Conservation (phyloP, 53 echinoderm and acorn worm genomes). For the Astropecten irregularis region DNA sequence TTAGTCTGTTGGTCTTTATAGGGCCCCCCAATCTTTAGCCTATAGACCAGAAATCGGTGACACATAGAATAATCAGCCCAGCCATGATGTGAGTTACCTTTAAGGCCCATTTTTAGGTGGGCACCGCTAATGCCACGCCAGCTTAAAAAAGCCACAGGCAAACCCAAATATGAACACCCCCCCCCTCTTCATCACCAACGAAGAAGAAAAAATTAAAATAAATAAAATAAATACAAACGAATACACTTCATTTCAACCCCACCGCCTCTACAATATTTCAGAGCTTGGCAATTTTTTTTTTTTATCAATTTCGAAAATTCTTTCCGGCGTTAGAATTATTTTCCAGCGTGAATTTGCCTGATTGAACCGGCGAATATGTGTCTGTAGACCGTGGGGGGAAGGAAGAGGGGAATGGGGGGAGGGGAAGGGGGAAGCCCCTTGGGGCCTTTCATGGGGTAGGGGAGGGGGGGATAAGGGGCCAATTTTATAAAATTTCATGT, state of each 20-base stretch:
- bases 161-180: conserved; percentile 12
- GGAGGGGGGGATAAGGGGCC: background rate
- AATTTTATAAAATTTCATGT: conserved; percentile 54
- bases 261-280: background rate
- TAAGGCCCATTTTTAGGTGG: conserved; percentile 12
- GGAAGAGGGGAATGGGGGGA: too few relatives aligned
- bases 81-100: conserved; percentile 8
- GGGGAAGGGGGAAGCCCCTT: background rate
- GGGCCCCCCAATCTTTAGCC: background rate
- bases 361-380: conserved; percentile 51
- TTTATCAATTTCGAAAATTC: conserved; percentile 50
- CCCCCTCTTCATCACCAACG: too few relatives aligned
- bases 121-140: conserved; percentile 4
- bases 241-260: conserved; percentile 15
- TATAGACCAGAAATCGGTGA: background rate
- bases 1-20: background rate
- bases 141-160: background rate
- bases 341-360: conserved; percentile 1
- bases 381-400: conserved; percentile 5
- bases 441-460: background rate
- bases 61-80: conserved; percentile 1
- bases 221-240: too few relatives aligned
- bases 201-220: too few relatives aligned
- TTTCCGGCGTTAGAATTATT: conserved; percentile 33
- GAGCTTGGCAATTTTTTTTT: background rate